Base-by-base conservation (phyloP, 1,140 invertebrate genomes). In the Drosophila ercepeae region DNA sequence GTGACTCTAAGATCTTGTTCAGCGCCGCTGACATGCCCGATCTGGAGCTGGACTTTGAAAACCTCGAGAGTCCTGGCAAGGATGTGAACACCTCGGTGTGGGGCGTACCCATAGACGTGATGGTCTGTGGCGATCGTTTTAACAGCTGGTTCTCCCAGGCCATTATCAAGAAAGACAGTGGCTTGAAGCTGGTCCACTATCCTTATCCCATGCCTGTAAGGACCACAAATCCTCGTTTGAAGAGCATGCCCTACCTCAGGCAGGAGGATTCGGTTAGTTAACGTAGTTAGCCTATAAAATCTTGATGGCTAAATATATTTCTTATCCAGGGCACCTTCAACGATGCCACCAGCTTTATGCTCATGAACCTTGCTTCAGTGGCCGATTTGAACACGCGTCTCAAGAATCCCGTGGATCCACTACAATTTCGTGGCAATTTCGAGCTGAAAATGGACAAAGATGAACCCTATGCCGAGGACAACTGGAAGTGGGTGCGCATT, bases 91-190 rank as follows among this genome's bases (percentile, higher is more conserved):
- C 92, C 0, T 83, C 91, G 0, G 89, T 93, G 14, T 93, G 93
- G 92, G 92, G 92, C 25, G 90, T 92, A 61, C 54, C 91, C 0
- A 88, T 94, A 3, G 78, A 92, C 14, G 92, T 92, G 0, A 92
- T 94, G 58, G 92, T 94, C 60, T 95, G 94, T 53, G 94, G 94
- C 13, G 93, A 94, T 45, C 94, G 94, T 60, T 92, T 92, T 16
- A 93, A 94, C 3, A 89, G 89, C 8, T 95, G 94, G 94, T 84
- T 94, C 51, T 94, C 94, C 0, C 90, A 93, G 42, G 94, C 92
- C 63, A 91, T 95, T 51, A 75, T 93, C 3, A 91, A 92, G 49
- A 91, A 93, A 54, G 92, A 94, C 23, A 73, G 68, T 3, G 94
- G 94, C 4, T 69, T 94, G 0, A 91, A 93, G 51, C 77, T 95